Percentiles rank a stretch among this genome's conserved stretches.
These are phyloP conservation scores for Xerus inauris DNA, from an alignment of 2,113 vertebrate species.

Conservation along the genomic window DNA sequence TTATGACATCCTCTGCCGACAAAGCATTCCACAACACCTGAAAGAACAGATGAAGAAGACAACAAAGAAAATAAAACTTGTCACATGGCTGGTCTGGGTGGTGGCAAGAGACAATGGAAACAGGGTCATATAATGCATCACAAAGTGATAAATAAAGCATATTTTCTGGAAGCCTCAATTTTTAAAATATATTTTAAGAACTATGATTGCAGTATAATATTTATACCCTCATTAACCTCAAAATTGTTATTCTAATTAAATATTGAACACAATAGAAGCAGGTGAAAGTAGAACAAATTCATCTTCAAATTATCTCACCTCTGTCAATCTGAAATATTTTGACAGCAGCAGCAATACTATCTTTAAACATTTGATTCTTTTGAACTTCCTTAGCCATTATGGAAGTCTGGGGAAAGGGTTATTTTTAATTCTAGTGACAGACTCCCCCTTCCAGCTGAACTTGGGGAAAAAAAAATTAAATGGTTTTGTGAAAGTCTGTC, in stretches of 20 bases:
- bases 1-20: conserved; percentile 45
- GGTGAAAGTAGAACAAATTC: neutral
- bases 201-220: neutral
- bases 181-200: conserved; percentile 1
- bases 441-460: conserved; percentile 64
- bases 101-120: neutral
- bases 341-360: neutral
- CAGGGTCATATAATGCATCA: neutral
- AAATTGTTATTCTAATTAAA: conserved; percentile 31
- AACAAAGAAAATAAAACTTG: conserved; percentile 56
- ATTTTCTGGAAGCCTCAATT: neutral
- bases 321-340: neutral
- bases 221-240: neutral
- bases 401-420: conserved; percentile 61
- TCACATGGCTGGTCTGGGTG: conserved; percentile 23
- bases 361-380: conserved; percentile 61
- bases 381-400: conserved; percentile 63
- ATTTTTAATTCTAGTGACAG: conserved; percentile 76
- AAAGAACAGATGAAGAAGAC: conserved; percentile 24
- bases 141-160: neutral
- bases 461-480: conserved; percentile 7
- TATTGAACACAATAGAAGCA: neutral
- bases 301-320: neutral
- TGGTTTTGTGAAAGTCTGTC: conserved; percentile 65
- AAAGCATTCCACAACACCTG: neutral